Percentiles rank a stretch among this genome's conserved stretches.
Evolutionary conservation across 2,113 vertebrate genomes (phyloP).

Genomic region (Caretta caretta): DNA sequence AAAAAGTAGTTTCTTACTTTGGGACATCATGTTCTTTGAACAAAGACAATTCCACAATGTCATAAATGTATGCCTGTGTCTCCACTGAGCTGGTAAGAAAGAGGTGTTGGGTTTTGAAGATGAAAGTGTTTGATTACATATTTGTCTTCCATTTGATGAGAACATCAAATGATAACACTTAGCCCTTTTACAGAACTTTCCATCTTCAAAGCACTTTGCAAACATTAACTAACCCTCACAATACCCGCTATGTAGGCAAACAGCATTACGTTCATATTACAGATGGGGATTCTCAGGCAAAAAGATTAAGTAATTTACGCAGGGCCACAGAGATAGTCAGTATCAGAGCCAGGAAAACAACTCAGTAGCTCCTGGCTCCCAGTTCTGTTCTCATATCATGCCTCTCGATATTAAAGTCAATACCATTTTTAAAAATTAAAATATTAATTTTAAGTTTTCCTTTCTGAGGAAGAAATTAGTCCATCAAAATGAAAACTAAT

Average conservation of each 20-base stretch:
- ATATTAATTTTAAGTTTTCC: neutral
- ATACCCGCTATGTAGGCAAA: neutral
- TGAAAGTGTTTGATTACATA: neutral
- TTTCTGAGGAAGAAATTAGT: neutral
- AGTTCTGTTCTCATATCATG: neutral
- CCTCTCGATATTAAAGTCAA: neutral
- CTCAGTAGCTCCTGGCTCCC: neutral
- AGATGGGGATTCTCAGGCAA: neutral
- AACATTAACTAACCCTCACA: neutral
- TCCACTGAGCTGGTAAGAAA: neutral
- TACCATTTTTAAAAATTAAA: neutral
- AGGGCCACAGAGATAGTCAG: neutral
- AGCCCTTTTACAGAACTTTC: neutral
- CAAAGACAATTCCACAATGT: neutral
- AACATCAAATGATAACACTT: neutral
- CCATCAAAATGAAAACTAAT: neutral
- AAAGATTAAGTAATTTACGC: neutral
- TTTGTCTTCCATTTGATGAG: neutral
- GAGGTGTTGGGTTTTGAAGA: conserved; percentile 19
- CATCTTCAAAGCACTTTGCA: conserved; percentile 15
- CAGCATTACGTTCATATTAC: neutral
- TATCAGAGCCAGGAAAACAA: neutral
- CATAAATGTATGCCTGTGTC: neutral
- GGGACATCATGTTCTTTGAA: neutral
- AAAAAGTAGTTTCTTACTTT: neutral